Base-by-base conservation (phyloP, 2,888 invertebrate genomes). In the Caenorhabditis drosophilae region DNA sequence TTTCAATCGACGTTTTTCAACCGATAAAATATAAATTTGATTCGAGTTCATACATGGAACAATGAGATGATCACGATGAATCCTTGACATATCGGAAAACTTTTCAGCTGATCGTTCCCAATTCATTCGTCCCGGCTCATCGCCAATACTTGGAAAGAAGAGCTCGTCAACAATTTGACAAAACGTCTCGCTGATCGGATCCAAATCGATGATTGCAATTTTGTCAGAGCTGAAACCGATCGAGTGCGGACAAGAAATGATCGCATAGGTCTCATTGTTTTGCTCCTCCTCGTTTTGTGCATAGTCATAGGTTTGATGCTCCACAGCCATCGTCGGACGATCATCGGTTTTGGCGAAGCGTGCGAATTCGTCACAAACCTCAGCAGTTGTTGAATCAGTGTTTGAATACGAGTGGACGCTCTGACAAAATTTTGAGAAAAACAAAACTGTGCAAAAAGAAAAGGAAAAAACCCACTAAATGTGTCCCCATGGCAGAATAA, bases 1-100 rank as follows among this genome's bases (percentile, higher is more conserved):
- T 15, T 42, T 40, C 16, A 68, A 52, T 16, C 35, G 61, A 12
- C 49, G 40, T 7, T 67, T 61, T 15, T 64, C 61, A 31, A 59
- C 51, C 80, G 95, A 93, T 0, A 95, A 86, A 20, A 92, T 86
- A 81, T 93, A 95, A 57, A 97, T 87, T 51, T 92, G 89, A 82
- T 90, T 89, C 0, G 92, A 91, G 70, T 89, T 88, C 18, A 97
- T 83, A 47, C 90, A 88, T 0, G 96, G 95, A 63, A 96, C 84
- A 4, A 97, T 88, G 27, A 97, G 85, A 42, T 90, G 89, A 84
- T 92, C 89, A 22, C 96, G 87, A 4, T 38, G 27, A 9, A 66
- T 23, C 23, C 55, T 67, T 25, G 38, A 52, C 58, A 76, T 69
- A 25, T 78, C 75, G 11, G 35, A 58, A 12, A 69, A 31, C 1